Evolutionary conservation across 2,113 vertebrate species (phyloP), one percentile per base, ranked within the genome.

Genomic region (Aix galericulata): DNA sequence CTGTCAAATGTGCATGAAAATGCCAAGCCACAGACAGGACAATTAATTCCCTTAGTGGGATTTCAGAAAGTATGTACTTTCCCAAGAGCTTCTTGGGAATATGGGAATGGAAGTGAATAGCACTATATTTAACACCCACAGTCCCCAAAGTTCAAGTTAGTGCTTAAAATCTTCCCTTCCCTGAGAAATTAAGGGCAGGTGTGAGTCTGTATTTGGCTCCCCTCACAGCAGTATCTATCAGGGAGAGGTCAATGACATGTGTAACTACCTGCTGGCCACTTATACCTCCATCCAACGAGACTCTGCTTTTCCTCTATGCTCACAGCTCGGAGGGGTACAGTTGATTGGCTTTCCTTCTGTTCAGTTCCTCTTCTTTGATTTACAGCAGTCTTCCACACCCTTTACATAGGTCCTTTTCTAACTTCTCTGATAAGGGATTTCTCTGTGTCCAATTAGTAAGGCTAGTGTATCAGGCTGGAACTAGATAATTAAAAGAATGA

Each of bases 291-390:
- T 93, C 82, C 90, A 88, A 32, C 0, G 0, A 94, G 48, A 46
- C 31, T 92, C 75, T 77, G 79, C 68, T 93, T 89, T 95, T 91
- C 42, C 63, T 81, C 56, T 88, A 85, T 94, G 77, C 52, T 95
- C 93, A 96, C 94, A 91, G 90, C 93, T 96, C 85, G 63, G 90
- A 97, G 97, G 93, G 76, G 92, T 96, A 94, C 89, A 97, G 81
- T 89, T 95, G 93, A 94, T 92, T 97, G 82, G 82, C 92, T 95
- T 94, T 72, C 94, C 93, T 97, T 96, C 95, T 97, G 93, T 97
- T 97, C 93, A n/a, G 82, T 95, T 97, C 76, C 82, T 91, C 69
- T 88, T 78, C 84, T 95, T 96, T 96, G 96, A 96, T 95, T 97
- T 96, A 95, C 90, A 94, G 84, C 82, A 93, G 74, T 93, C 86